Conservation (phyloP, 2,888 invertebrate species). For the Phaonia tiefii region DNA sequence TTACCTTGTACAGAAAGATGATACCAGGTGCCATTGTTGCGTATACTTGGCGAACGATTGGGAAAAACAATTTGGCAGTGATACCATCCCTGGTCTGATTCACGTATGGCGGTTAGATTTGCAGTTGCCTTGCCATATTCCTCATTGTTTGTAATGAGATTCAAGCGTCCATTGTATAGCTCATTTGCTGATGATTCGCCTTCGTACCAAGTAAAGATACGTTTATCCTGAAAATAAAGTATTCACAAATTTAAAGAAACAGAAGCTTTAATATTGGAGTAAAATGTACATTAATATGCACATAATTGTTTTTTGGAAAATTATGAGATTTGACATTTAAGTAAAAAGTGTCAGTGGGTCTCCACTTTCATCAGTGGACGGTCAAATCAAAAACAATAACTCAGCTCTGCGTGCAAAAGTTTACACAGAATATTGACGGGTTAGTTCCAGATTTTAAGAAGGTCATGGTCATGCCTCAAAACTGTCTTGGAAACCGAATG, state of each 20-base stretch:
- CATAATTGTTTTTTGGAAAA: too few species aligned
- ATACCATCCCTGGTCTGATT: constrained; percentile 95
- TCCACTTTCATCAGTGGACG: too few species aligned
- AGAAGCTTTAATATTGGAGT: background rate
- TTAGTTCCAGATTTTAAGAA: too few species aligned
- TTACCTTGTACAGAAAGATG: constrained; percentile 93
- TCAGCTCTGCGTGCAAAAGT: too few species aligned
- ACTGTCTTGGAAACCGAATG: too few species aligned
- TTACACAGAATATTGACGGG: too few species aligned
- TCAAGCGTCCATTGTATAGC: constrained; percentile 87
- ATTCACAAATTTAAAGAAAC: too few species aligned
- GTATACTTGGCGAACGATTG: constrained; percentile 90
- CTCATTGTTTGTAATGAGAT: constrained; percentile 82
- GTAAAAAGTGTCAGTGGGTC: too few species aligned
- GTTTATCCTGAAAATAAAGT: constrained; percentile 85
- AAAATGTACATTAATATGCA: background rate
- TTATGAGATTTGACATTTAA: too few species aligned
- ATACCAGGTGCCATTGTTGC: constrained; percentile 95
- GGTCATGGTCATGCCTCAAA: too few species aligned
- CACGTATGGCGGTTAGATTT: constrained; percentile 92
- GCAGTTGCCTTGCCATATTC: constrained; percentile 85
- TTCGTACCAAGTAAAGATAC: constrained; percentile 91
- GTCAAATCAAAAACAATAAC: too few species aligned
- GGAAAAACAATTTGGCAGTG: constrained; percentile 94
- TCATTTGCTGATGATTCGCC: constrained; percentile 86